Percentiles rank a stretch among this genome's conserved stretches.
Conservation (phyloP, 2,113 vertebrate species). For the Lutjanus erythropterus region DNA sequence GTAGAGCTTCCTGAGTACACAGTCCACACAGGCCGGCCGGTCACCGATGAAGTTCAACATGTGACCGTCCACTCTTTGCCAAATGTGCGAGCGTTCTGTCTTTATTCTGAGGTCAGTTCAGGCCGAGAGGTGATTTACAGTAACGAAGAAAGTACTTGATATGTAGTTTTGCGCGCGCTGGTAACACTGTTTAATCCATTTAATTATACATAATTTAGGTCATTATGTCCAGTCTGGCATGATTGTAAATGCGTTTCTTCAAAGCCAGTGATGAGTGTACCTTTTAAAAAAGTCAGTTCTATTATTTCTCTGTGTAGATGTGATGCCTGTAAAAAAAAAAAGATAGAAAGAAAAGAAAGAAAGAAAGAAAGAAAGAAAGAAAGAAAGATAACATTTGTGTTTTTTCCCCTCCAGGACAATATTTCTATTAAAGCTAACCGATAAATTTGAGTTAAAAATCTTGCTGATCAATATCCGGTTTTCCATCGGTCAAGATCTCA, state of each 20-base stretch:
- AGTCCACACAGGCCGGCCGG: conserved; percentile 34
- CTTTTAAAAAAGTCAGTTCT: neutral
- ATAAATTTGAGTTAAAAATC: neutral
- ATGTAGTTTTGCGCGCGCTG: neutral
- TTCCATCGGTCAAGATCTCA: neutral
- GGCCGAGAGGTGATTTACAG: conserved; percentile 8
- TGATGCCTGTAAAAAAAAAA: neutral
- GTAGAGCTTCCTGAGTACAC: conserved; percentile 55
- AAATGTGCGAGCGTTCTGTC: neutral
- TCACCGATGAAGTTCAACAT: conserved; percentile 30
- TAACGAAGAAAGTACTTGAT: neutral
- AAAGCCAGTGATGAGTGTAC: neutral
- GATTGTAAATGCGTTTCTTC: neutral
- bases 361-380: no score
- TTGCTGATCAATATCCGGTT: neutral
- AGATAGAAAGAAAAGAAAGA: no score
- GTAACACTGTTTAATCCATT: neutral
- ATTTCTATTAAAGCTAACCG: neutral
- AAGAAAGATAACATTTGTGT: neutral
- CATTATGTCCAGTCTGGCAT: neutral
- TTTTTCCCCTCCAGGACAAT: neutral
- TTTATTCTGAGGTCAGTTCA: conserved; percentile 14
- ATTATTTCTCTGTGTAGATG: neutral
- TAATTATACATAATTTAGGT: neutral
- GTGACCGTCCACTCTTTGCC: conserved; percentile 41